Evolutionary conservation across 2,888 invertebrate genomes (phyloP), one percentile per base, ranked within the genome.

Genomic region (Octonoba sinensis): DNA sequence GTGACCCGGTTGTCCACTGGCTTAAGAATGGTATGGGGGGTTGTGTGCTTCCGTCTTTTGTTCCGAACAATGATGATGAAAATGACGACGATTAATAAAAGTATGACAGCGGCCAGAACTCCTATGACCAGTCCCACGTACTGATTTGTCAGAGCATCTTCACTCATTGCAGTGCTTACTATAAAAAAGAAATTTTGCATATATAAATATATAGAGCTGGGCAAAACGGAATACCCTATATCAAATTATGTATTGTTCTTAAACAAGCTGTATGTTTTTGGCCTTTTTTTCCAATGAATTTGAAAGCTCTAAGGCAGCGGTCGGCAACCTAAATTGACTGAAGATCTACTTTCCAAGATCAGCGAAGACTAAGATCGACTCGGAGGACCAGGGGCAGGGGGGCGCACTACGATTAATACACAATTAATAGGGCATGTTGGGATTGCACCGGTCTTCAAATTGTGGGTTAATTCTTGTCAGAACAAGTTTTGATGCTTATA

Each of bases 41-140:
- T 92, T 11, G 89, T 87, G 54, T 91, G 88, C 88, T 94, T 93
- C 83, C 93, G 91, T 86, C 93, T 93, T 46, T 92, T 90, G 87
- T 93, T 93, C 65, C 93, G 90, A 84, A 93, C 92, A 59, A 94
- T 91, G 86, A 94, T 92, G 74, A 94, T 90, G 88, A 92, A 92
- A 86, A 94, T 93, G 47, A 93, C 92, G 11, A 93, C 92, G 3
- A 92, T 93, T 24, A 94, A 90, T 2, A 94, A 89, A 67, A 95
- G 91, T 67, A 93, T 92, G 57, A 94, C 91, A 1, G 93, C 93
- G 22, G 93, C 93, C 69, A 94, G 89, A 4, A 94, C 92, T n/a
- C 94, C 93, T 56, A 94, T 92, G 73, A 93, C 92, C 84, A 94
- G 91, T 20, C 93, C 93, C 89, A 94, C 91, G 88, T 93, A 93